Percentiles rank a stretch among this genome's conserved stretches.
Conservation (phyloP, 1,140 invertebrate genomes). For the Watersipora subatra region DNA sequence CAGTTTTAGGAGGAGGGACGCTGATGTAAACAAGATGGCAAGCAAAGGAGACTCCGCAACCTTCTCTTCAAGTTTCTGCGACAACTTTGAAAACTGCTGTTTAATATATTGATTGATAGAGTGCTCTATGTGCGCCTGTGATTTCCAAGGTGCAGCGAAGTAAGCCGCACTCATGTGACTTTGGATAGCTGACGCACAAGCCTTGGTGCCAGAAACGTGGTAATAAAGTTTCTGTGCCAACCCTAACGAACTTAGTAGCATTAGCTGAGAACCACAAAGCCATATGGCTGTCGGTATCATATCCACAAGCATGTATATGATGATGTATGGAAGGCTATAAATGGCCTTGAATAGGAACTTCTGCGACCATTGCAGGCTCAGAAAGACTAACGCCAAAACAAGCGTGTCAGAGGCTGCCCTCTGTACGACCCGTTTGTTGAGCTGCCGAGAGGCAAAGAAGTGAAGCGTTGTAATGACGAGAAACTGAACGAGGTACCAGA, state of each 20-base stretch:
- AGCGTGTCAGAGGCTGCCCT: background rate
- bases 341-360: background rate
- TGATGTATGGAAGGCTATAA: background rate
- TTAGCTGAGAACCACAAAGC: background rate
- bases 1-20: background rate
- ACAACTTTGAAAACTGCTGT: background rate
- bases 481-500: background rate
- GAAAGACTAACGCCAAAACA: background rate
- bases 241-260: background rate
- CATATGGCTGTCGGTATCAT: background rate
- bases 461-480: background rate
- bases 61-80: background rate
- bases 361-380: background rate
- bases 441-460: background rate
- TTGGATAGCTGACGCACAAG: background rate
- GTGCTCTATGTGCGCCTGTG: background rate
- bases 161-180: background rate
- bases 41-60: background rate
- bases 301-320: background rate
- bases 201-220: background rate
- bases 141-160: background rate
- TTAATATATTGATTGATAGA: background rate
- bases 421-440: background rate
- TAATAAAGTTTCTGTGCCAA: background rate
- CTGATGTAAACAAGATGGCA: background rate